phyloP scores from a whole-genome alignment of 2,797 vertebrate species.

The Rhabdomys pumilio region DNA sequence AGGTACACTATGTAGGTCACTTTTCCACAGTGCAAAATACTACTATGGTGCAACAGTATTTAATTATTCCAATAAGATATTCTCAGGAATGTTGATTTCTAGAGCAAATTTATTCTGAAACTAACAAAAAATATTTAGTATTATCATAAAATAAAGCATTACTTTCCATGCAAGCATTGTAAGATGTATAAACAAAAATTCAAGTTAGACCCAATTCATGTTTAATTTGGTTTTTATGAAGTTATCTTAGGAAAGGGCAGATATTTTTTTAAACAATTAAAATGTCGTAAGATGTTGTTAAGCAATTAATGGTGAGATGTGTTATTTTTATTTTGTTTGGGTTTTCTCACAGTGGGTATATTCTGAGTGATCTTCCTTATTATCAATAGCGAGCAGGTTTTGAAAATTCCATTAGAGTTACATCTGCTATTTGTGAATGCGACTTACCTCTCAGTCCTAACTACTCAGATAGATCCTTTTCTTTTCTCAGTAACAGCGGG shows the following conservation, averaged over 20 bases:
- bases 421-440: constrained; percentile 29
- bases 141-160: background rate
- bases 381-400: background rate
- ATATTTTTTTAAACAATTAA: constrained; percentile 25
- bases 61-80: background rate
- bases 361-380: background rate
- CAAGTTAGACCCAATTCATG: constrained; percentile 24
- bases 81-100: background rate
- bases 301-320: background rate
- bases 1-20: background rate
- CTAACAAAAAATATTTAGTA: background rate
- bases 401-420: background rate
- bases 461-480: background rate
- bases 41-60: background rate
- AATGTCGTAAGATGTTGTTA: background rate
- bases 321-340: background rate
- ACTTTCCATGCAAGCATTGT: background rate
- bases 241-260: background rate
- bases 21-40: background rate
- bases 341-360: background rate
- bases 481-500: constrained; percentile 55
- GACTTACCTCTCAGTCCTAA: background rate
- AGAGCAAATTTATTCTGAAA: background rate
- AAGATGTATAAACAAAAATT: constrained; percentile 32
- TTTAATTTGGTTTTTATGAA: constrained; percentile 7